Evolutionary conservation across 1,140 invertebrate genomes (phyloP).

Genomic region (Drosophila erecta): DNA sequence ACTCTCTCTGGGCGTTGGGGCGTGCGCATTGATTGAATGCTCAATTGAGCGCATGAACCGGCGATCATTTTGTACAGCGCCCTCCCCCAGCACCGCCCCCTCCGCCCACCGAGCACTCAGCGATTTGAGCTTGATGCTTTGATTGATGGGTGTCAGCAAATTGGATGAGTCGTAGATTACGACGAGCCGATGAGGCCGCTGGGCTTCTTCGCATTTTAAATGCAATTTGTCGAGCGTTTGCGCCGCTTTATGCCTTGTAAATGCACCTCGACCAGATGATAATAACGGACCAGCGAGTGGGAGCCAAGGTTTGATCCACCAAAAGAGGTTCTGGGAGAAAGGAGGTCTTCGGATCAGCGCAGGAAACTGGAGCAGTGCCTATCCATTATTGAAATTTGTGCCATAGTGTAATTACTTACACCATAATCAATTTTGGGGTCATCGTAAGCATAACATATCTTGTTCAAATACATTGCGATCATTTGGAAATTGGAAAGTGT

Average conservation of each 20-base stretch:
- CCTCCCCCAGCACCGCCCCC: slow-evolving; percentile 5
- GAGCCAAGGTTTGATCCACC: not conserved
- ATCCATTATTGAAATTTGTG: not conserved
- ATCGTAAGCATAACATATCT: too few species aligned
- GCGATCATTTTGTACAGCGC: slow-evolving; percentile 64
- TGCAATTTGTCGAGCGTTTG: slow-evolving; percentile 55
- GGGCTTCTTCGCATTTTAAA: slow-evolving; percentile 49
- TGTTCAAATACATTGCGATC: too few species aligned
- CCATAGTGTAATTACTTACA: not conserved
- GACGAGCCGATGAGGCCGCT: slow-evolving; percentile 37
- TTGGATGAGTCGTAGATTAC: slow-evolving; percentile 75
- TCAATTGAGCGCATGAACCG: slow-evolving; percentile 78
- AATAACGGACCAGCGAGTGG: slow-evolving; percentile 7
- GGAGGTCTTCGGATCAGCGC: not conserved
- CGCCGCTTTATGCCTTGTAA: slow-evolving; percentile 23
- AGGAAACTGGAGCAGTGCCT: not conserved
- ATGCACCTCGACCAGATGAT: slow-evolving; percentile 12
- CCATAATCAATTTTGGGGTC: too few species aligned
- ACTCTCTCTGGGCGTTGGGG: slow-evolving; percentile 59
- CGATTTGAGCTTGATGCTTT: slow-evolving; percentile 73
- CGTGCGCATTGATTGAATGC: slow-evolving; percentile 74
- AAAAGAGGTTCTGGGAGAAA: not conserved
- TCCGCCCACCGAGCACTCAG: slow-evolving; percentile 33
- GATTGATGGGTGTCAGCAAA: slow-evolving; percentile 77
- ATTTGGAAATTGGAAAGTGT: not conserved